These are phyloP conservation scores for Procavia capensis DNA, from an alignment of 2,113 vertebrate species.

Conservation along the genomic window DNA sequence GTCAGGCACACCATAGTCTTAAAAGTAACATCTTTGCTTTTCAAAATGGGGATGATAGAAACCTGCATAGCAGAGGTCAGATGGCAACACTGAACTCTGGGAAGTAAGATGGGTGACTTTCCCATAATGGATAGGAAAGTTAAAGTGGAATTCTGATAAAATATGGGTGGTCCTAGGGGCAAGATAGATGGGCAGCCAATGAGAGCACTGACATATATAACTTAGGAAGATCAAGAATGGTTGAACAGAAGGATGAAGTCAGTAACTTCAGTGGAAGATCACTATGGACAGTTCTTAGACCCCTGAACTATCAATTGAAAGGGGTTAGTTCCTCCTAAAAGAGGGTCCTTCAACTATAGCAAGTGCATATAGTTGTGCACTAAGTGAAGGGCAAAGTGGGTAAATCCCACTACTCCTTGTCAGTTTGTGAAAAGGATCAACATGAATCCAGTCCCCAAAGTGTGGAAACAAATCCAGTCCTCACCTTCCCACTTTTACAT, in stretches of 20 bases:
- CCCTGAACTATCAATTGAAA: not conserved
- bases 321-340: not conserved
- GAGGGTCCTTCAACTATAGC: not conserved
- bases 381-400: no score
- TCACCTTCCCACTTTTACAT: not conserved
- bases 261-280: not conserved
- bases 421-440: no score
- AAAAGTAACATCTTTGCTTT: no score
- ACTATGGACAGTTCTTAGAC: not conserved
- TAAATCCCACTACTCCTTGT: no score
- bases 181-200: not conserved
- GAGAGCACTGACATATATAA: not conserved
- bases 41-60: not conserved
- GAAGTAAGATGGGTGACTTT: not conserved
- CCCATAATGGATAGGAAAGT: not conserved
- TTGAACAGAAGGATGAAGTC: not conserved
- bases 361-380: not conserved
- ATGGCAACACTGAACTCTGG: not conserved
- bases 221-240: not conserved
- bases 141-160: not conserved
- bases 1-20: no score
- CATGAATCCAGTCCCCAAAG: not conserved
- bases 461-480: not conserved
- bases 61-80: not conserved
- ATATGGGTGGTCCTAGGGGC: not conserved